A percentile compares a stretch with the other conserved stretches of the same genome.
phyloP scores from a whole-genome alignment of 2,888 invertebrate genomes.

The Ypsolopha scabrella region DNA sequence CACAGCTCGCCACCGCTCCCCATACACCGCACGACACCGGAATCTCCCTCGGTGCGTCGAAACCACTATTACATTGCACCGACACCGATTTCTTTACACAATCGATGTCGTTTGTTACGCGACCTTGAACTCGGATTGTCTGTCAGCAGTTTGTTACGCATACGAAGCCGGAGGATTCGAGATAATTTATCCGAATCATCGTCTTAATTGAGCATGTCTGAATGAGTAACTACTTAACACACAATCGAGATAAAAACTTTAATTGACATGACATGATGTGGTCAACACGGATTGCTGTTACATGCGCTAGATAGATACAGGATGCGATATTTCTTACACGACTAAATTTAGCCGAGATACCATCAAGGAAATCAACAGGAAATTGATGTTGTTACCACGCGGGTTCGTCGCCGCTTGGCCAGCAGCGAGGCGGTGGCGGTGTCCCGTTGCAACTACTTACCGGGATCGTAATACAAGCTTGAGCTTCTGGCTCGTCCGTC shows the following conservation, averaged over 20 bases:
- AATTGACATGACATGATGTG: too few relatives aligned
- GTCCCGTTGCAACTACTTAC: constrained; percentile 33
- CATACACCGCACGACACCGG: constrained; percentile 21
- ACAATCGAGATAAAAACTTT: background rate
- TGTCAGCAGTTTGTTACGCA: background rate
- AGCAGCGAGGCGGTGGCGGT: constrained; percentile 17
- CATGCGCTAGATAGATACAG: too few relatives aligned
- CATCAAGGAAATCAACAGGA: constrained; percentile 18
- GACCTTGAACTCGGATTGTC: constrained; percentile 33
- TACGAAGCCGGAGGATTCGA: constrained; percentile 21
- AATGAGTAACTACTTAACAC: background rate
- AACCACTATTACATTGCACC: constrained; percentile 9
- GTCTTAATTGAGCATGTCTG: background rate
- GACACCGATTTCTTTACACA: constrained; percentile 10
- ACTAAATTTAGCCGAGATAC: background rate
- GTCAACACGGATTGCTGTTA: too few relatives aligned
- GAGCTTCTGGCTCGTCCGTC: background rate
- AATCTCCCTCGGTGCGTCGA: constrained; percentile 49
- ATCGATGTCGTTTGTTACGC: constrained; percentile 9
- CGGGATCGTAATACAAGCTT: background rate
- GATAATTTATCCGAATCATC: constrained; percentile 26
- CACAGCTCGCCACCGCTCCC: background rate
- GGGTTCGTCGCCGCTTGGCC: constrained; percentile 13
- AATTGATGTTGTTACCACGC: constrained; percentile 32
- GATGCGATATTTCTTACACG: background rate